A percentile compares a stretch with the other conserved stretches of the same genome.
phyloP scores from a whole-genome alignment of 2,797 vertebrate species.

The Syndactyla subalaris region DNA sequence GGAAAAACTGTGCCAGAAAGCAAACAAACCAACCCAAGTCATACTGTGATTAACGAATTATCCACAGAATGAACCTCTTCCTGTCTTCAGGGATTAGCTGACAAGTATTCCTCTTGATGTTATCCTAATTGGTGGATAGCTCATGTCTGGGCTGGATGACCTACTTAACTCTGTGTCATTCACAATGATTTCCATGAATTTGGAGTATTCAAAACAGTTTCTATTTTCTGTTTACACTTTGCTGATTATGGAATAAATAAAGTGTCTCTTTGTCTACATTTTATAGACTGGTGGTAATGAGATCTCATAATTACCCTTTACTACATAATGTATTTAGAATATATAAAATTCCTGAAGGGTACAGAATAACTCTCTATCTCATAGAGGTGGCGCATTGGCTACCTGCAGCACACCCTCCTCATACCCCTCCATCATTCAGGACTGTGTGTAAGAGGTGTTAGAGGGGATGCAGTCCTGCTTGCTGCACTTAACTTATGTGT shows the following conservation, averaged over 20 bases:
- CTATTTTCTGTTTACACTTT: background rate
- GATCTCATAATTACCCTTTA: background rate
- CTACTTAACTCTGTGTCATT: background rate
- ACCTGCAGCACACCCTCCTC: background rate
- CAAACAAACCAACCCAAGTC: background rate
- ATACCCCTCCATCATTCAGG: rapidly evolving
- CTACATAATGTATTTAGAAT: background rate
- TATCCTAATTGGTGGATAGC: background rate
- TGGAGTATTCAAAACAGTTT: background rate
- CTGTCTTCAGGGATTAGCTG: background rate
- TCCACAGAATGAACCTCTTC: background rate
- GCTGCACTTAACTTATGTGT: rapidly evolving
- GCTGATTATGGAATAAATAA: background rate
- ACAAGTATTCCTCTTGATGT: background rate
- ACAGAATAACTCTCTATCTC: background rate
- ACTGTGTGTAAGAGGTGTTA: background rate
- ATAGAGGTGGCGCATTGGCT: background rate
- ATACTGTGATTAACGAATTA: background rate
- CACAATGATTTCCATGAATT: background rate
- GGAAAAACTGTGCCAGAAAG: background rate
- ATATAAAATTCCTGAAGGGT: rapidly evolving
- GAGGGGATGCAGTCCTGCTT: background rate
- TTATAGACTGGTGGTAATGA: background rate
- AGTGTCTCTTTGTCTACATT: background rate
- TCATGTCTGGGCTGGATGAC: background rate